Base-by-base conservation (phyloP, 53 echinoderm and acorn worm genomes). In the Holothuria leucospilota region DNA sequence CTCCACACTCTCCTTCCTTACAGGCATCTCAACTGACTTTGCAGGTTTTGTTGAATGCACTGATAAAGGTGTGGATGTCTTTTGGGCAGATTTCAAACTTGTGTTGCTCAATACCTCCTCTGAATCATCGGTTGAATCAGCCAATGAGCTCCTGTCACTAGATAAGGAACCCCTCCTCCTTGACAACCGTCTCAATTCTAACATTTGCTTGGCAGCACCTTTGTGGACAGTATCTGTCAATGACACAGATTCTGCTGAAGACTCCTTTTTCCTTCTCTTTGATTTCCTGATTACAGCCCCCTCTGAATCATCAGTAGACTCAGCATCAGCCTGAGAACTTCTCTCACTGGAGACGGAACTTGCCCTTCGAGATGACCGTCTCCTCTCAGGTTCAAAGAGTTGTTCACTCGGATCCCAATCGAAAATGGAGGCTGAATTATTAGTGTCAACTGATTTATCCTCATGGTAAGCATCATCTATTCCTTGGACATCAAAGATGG, bases 131-230 rank as follows among this genome's bases (percentile, higher is more conserved):
- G 59, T 20, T 28, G 80, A 80, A 30, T 75, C 75, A 38, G 62
- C 80, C 60, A 80, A 13, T 80, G 80, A 80, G 61, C 80, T 80
- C 62, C 80, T 80, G 59, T 80, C 80, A 14, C 53, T 53, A 59
- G 80, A 80, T 10, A 80, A 60, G 18, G 80, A 80, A 20, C 80
- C 80, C 29, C 80, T 59, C 60, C 80, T 28, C 38, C 80, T 59
- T 28, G 80, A 59, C 21, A 59, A 24, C 56, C 80, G 13, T 21
- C 61, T 61, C 80, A 80, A 29, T 27, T 38, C 59, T 80, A 59
- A 28, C 59, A 30, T 60, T 21, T 58, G 25, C 80, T 80, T 80
- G 39, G 59, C 38, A 56, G 80, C 59, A 80, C 61, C 59, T 61
- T 61, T 80, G 21, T 59, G 39, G 9, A 80, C 59, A 38, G 80